A percentile compares a stretch with the other conserved stretches of the same genome.
Evolutionary conservation across 2,888 invertebrate genomes (phyloP).

Genomic region (Cloeon dipterum): DNA sequence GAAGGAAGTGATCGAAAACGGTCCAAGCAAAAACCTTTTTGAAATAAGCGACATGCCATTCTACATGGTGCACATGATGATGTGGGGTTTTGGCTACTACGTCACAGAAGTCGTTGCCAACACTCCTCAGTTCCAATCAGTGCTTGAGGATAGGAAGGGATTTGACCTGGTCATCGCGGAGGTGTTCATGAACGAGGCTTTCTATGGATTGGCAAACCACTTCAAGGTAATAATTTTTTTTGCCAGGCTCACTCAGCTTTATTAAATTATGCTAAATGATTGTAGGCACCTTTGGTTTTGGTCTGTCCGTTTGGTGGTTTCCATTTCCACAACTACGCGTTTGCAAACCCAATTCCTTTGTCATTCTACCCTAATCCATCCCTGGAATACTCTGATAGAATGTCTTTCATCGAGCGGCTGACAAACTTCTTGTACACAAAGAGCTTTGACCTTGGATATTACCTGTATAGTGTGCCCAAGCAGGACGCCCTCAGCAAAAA

Average conservation of each 20-base stretch:
- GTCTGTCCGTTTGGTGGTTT: not conserved
- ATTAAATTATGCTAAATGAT: no score
- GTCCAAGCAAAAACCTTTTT: not conserved
- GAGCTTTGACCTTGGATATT: not conserved
- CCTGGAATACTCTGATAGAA: slow-evolving; percentile 10
- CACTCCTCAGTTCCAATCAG: slow-evolving; percentile 7
- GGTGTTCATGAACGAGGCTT: slow-evolving; percentile 24
- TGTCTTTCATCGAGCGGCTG: slow-evolving; percentile 13
- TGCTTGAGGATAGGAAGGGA: slow-evolving; percentile 13
- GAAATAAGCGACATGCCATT: not conserved
- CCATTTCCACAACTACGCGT: not conserved
- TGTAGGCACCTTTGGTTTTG: not conserved
- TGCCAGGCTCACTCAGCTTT: no score
- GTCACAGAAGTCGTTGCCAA: slow-evolving; percentile 4
- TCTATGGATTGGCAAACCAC: slow-evolving; percentile 22
- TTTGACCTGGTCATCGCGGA: slow-evolving; percentile 26
- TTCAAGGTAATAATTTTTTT: slow-evolving; percentile 15
- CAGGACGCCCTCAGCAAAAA: slow-evolving; percentile 6
- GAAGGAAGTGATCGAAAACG: slow-evolving; percentile 7
- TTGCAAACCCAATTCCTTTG: not conserved
- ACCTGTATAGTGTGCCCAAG: slow-evolving; percentile 1
- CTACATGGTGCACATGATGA: not conserved
- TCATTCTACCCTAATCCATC: slow-evolving; percentile 5
- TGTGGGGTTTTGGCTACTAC: not conserved
- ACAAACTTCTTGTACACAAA: slow-evolving; percentile 8